phyloP scores from a whole-genome alignment of 2,888 invertebrate species.

The Tiphia femorata region DNA sequence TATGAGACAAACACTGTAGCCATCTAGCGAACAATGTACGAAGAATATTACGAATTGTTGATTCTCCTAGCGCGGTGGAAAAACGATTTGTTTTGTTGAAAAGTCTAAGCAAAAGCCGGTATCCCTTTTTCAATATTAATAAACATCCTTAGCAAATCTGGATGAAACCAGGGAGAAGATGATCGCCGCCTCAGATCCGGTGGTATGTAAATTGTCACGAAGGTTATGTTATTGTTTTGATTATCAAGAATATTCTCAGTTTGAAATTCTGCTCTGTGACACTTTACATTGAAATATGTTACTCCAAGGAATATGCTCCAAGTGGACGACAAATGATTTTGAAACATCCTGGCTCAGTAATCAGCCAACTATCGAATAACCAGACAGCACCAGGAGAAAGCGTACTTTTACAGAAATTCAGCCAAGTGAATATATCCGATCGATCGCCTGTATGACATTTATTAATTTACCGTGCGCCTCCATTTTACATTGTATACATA shows the following conservation, averaged over 20 bases:
- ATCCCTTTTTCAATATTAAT: conserved; percentile 15
- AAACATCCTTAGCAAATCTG: conserved; percentile 80
- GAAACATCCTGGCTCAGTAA: conserved; percentile 81
- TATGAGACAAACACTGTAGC: too few relatives aligned
- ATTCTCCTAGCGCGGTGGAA: too few relatives aligned
- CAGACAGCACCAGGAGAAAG: conserved; percentile 73
- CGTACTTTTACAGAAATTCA: conserved; percentile 78
- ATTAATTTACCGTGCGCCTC: too few relatives aligned
- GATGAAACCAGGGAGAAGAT: conserved; percentile 86
- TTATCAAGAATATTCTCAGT: background rate
- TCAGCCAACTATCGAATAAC: conserved; percentile 68
- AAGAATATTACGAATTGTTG: too few relatives aligned
- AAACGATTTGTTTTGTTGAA: too few relatives aligned
- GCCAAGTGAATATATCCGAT: conserved; percentile 82
- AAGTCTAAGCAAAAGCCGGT: too few relatives aligned
- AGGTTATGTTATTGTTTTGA: background rate
- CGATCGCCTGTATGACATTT: conserved; percentile 55
- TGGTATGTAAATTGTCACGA: conserved; percentile 71
- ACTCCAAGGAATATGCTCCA: conserved; percentile 84
- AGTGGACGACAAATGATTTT: conserved; percentile 86
- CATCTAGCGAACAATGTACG: too few relatives aligned
- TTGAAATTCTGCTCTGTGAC: conserved; percentile 6
- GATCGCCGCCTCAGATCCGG: conserved; percentile 92
- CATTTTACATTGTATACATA: background rate
- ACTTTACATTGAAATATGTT: background rate